Evolutionary conservation across 2,113 vertebrate genomes (phyloP), one percentile per base, ranked within the genome.

Genomic region (Elephas maximus): DNA sequence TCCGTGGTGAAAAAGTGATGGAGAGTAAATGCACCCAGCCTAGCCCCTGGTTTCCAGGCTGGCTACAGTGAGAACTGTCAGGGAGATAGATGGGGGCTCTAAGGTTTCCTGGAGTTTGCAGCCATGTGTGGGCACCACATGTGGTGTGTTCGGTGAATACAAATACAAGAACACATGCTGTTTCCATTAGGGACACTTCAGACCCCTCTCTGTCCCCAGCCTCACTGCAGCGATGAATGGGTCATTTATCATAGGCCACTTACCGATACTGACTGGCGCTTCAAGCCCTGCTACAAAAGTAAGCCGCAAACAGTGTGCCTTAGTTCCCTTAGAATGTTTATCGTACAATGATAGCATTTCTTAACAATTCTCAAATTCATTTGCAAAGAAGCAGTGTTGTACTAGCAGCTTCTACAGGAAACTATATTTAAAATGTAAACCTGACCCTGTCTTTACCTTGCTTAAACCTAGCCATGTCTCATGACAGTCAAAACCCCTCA

Each of bases 81-180:
- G 98, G 96, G 98, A 99, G 99, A 99, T 98, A 98, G 98, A 99
- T 99, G 98, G 98, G 97, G 97, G 97, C 97, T 90, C 97, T 98
- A 98, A 98, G 98, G 98, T 98, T 98, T 98, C 98, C 98, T 98
- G 95, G 91, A 92, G 97, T 93, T 93, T 94, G 63, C 93, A 94
- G 60, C 97, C 95, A 93, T 97, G 97, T 98, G 97, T 97, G 97
- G 97, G 97, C 97, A 97, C 96, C 87, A 84, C 93, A 97, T 97
- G 97, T 93, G 87, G 67, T 78, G 92, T 98, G 94, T 95, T 97
- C 91, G 24, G 4, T 91, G 97, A 97, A 97, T 92, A 78, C 84
- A 51, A 71, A 93, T 97, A 97, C 86, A 96, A 48, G 95, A 96
- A 95, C 96, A 97, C 96, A 98, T 96, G 96, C 97, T 96, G 97